Evolutionary conservation across 2,113 vertebrate genomes (phyloP), one percentile per base, ranked within the genome.

Genomic region (Zosterops pallidus): DNA sequence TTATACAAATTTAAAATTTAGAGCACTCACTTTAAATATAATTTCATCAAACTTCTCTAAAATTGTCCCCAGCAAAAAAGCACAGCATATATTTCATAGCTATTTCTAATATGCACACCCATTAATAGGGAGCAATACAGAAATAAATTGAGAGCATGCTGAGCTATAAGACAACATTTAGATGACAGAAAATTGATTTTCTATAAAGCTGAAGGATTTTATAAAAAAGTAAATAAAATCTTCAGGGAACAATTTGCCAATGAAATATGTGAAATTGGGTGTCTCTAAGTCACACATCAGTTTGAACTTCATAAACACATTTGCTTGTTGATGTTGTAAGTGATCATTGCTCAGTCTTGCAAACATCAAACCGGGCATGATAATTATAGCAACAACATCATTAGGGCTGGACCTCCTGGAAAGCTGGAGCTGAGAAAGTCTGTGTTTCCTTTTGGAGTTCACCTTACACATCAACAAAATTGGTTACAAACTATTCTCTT

Each of bases 151-250:
- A 84, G 70, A 77, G 84, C 83, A 95, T 92, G 72, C 57, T 79
- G 86, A 97, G 79, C 65, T 91, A 39, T 92, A 93, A 95, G 80
- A 91, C 79, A 97, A 92, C 85, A 94, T 94, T 96, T 88, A 91
- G 79, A 96, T 96, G 92, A 94, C 83, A 95, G 74, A 95, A 21
- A 75, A 98, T 97, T 96, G 95, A 97, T 97, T 97, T 97, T 93
- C 90, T 80, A 80, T 92, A 94, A 95, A 96, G 71, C 44, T 86
- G 89, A 95, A 28, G 47, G 60, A 49, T 94, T 97, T 97, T 64
- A 94, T 96, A 50, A 96, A 97, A 95, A 79, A 91, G 42, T 69
- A 93, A 95, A 91, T 76, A 87, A 95, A 97, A 76, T 77, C 41
- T 62, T 93, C 86, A 81, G 69, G 86, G 91, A 92, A 93, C 82